A percentile compares a stretch with the other conserved stretches of the same genome.
Conservation (phyloP, 2,797 vertebrate species). For the Ctenochaetus hawaiiensis region DNA sequence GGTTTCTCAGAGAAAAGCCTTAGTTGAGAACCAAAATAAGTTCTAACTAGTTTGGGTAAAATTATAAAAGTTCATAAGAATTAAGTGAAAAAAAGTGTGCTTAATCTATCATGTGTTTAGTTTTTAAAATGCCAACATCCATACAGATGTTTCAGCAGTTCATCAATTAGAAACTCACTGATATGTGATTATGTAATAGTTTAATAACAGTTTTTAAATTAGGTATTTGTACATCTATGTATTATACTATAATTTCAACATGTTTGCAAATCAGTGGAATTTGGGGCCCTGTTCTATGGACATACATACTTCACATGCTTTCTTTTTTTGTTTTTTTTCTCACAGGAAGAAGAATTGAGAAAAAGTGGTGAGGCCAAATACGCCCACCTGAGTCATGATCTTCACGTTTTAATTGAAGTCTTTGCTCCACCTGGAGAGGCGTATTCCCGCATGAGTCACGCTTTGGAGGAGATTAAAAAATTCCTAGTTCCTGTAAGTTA, state of each 20-base stretch:
- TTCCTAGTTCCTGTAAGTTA: slow-evolving; percentile 99
- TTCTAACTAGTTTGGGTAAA: slow-evolving; percentile 2
- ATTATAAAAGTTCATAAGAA: neutral
- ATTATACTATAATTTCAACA: neutral
- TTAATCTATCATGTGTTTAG: neutral
- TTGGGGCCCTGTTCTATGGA: neutral
- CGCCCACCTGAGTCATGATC: slow-evolving; percentile 96
- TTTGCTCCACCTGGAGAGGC: slow-evolving; percentile 99
- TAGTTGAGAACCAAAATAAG: neutral
- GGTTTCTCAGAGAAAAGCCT: neutral
- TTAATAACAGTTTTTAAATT: too few relatives aligned
- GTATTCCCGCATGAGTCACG: slow-evolving; percentile 99
- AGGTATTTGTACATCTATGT: too few relatives aligned
- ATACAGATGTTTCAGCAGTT: neutral
- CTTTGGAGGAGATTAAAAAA: slow-evolving; percentile 99
- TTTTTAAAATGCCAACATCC: neutral
- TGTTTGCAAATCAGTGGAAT: neutral
- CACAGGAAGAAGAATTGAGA: slow-evolving; percentile 97
- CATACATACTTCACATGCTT: slow-evolving; percentile 51
- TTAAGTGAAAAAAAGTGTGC: neutral
- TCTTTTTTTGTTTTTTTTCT: slow-evolving; percentile 58
- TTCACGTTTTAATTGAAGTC: slow-evolving; percentile 99
- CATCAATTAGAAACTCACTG: neutral
- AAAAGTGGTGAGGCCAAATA: slow-evolving; percentile 98
- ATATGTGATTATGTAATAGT: neutral